Evolutionary conservation across 1,140 invertebrate genomes (phyloP).

Genomic region (Hycleus phaleratus): DNA sequence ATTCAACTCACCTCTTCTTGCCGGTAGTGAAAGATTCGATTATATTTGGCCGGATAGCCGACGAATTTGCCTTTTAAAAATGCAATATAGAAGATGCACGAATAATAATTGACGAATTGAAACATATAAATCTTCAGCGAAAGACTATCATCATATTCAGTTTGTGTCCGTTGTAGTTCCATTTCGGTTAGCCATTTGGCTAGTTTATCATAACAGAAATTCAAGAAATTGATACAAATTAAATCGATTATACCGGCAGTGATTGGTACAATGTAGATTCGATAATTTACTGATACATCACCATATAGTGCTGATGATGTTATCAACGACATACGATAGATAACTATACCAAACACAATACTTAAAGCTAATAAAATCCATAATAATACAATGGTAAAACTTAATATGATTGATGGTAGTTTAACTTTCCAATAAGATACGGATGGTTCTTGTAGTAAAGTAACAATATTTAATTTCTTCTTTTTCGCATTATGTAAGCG

Average conservation of each 20-base stretch:
- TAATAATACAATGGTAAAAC: slow-evolving; percentile 54
- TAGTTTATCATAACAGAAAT: slow-evolving; percentile 45
- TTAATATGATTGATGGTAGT: slow-evolving; percentile 55
- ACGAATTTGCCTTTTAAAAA: slow-evolving; percentile 78
- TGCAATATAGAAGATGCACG: slow-evolving; percentile 79
- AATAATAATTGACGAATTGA: slow-evolving; percentile 83
- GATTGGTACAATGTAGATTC: slow-evolving; percentile 56
- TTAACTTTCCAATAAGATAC: slow-evolving; percentile 64
- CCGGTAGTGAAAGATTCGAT: slow-evolving; percentile 58
- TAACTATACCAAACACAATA: slow-evolving; percentile 66
- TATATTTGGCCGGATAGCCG: slow-evolving; percentile 70
- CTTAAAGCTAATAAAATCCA: slow-evolving; percentile 61
- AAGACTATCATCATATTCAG: slow-evolving; percentile 76
- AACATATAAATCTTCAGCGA: slow-evolving; percentile 82
- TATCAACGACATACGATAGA: slow-evolving; percentile 63
- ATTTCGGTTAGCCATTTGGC: slow-evolving; percentile 58
- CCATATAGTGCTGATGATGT: slow-evolving; percentile 52
- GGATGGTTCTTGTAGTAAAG: slow-evolving; percentile 51
- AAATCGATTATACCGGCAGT: slow-evolving; percentile 69
- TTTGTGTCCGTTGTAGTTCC: slow-evolving; percentile 77
- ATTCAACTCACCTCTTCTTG: slow-evolving; percentile 49
- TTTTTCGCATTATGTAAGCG: slow-evolving; percentile 48
- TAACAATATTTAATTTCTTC: slow-evolving; percentile 47
- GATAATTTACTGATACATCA: slow-evolving; percentile 44
- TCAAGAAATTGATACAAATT: slow-evolving; percentile 47